Evolutionary conservation across 1,140 invertebrate species (phyloP), one percentile per base, ranked within the genome.

Genomic region (Ephestia elutella): DNA sequence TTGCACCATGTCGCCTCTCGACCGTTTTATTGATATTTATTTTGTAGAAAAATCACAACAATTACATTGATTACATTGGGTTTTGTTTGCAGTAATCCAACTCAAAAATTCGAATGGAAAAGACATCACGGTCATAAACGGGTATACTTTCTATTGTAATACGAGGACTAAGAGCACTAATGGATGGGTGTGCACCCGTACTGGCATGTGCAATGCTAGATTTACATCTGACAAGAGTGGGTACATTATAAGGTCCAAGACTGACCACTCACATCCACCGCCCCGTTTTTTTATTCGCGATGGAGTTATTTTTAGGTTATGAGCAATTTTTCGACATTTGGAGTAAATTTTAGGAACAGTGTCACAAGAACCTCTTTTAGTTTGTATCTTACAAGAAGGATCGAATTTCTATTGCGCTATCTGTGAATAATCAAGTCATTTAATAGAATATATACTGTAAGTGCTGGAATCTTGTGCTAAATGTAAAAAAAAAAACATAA

Each of bases 251-350:
- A 57, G 58, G 5, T 5, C 1, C 20, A 30, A 7, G 13, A 32
- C 1, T 2, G 58, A 11, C 13, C 32, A 69, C 18, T 61, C 44
- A 10, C 70, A 70, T 21, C 9, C 8, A 35, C 32, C 32, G 8
- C 32, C 32, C 25, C 10, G 38, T 48, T 69, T 59, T 28, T 32
- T 69, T 7, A 57, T 69, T 21, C 53, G 50, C 10, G 58, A 68
- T 21, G 69, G 69, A 0, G 30, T 68, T n/a, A 61, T 54, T 57
- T 54, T 53, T 28, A 70, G 58, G 59, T 7, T 60, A 4, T 68
- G 35, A 59, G 1, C 35, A 35, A n/a, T 44, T n/a, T 35, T 54
- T 11, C 9, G 11, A 25, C 17, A 15, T 49, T 21, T 54, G n/a
- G 13, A 35, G 9, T 30, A 30, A 30, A 30, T 30, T 25, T 25